Conservation (phyloP, 2,797 vertebrate species). For the Botia almorhae region DNA sequence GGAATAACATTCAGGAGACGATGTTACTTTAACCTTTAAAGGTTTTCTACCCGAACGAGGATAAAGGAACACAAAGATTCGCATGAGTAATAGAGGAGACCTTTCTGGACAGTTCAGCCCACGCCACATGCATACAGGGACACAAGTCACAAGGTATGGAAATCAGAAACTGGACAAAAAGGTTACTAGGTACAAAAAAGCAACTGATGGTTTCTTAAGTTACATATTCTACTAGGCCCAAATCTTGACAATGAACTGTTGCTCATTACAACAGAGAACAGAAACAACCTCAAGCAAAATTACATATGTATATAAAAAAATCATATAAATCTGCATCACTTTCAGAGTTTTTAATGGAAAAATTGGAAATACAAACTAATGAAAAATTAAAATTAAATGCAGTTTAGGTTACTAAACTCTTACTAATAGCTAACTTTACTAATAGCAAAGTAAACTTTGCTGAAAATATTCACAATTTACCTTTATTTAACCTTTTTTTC, state of each 20-base stretch:
- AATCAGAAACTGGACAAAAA: constrained; percentile 34
- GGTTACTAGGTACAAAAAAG: constrained; percentile 22
- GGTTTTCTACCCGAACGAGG: constrained; percentile 24
- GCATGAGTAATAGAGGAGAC: constrained; percentile 54
- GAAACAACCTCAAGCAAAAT: too few species aligned
- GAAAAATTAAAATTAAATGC: too few species aligned
- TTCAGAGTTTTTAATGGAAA: too few species aligned
- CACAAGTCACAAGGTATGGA: constrained; percentile 30
- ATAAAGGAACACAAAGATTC: constrained; percentile 36
- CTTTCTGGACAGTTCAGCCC: constrained; percentile 50
- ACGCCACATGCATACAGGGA: constrained; percentile 28
- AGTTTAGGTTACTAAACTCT: too few species aligned
- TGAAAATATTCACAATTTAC: too few species aligned
- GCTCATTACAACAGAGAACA: too few species aligned
- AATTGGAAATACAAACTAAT: too few species aligned
- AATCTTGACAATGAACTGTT: neutral
- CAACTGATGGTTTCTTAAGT: neutral
- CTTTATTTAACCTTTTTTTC: too few species aligned
- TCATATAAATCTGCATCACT: too few species aligned
- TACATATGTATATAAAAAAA: too few species aligned
- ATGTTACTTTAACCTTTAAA: constrained; percentile 45
- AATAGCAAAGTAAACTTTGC: too few species aligned
- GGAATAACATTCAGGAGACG: constrained; percentile 14
- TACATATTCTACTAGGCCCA: neutral
- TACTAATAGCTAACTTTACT: too few species aligned